Conservation (phyloP, 2,888 invertebrate species). For the Abrostola tripartita region DNA sequence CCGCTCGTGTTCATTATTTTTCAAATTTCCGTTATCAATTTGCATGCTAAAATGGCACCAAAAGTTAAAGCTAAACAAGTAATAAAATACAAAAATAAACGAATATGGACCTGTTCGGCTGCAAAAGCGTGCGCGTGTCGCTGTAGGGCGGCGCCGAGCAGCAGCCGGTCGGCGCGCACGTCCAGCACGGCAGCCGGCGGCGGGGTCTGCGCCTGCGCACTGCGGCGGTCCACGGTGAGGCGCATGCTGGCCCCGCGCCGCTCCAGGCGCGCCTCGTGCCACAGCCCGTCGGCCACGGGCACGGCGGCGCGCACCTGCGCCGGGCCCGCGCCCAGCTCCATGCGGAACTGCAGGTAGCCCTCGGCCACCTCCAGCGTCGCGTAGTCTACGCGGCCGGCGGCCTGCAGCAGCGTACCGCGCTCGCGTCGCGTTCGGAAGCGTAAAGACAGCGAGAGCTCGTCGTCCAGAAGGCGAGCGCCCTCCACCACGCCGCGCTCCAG, state of each 20-base stretch:
- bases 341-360: slow-evolving; percentile 95
- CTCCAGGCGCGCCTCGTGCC: slow-evolving; percentile 94
- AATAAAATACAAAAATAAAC: too few relatives aligned
- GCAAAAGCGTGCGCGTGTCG: slow-evolving; percentile 92
- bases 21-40: too few relatives aligned
- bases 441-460: slow-evolving; percentile 93
- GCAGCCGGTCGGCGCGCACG: slow-evolving; percentile 94
- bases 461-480: slow-evolving; percentile 92
- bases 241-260: slow-evolving; percentile 94
- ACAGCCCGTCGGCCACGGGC: slow-evolving; percentile 85
- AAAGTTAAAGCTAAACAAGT: too few relatives aligned
- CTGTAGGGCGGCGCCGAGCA: slow-evolving; percentile 94
- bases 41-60: too few relatives aligned
- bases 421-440: slow-evolving; percentile 94
- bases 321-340: slow-evolving; percentile 97
- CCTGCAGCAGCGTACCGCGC: slow-evolving; percentile 95
- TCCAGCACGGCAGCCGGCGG: slow-evolving; percentile 95
- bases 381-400: slow-evolving; percentile 95
- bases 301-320: slow-evolving; percentile 92
- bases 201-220: slow-evolving; percentile 91
- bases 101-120: slow-evolving; percentile 76
- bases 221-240: slow-evolving; percentile 93
- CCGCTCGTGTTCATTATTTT: too few relatives aligned
- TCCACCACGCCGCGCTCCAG: slow-evolving; percentile 89
- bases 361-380: slow-evolving; percentile 95